Evolutionary conservation across 1,140 invertebrate genomes (phyloP), one percentile per base, ranked within the genome.

Genomic region (Caenorhabditis briggsae): DNA sequence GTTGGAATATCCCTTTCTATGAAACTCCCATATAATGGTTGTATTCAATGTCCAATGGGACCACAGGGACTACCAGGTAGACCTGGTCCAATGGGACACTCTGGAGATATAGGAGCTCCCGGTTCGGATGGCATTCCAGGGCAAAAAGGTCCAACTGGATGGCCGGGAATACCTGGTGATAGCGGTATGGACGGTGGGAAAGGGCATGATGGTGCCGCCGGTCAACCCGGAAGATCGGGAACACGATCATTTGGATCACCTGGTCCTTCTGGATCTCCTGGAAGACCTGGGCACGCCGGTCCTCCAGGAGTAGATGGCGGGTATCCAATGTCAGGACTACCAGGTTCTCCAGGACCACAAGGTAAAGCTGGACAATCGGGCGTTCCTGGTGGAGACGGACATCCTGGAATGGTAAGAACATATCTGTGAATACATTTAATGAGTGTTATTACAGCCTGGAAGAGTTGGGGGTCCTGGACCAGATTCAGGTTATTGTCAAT

Each of bases 21-120:
- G 65, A 61, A 78, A 20, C 58, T 58, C 25, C 48, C 48, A n/a
- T 55, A 86, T 53, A 86, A 86, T 46, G 84, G 70, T 9, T 86
- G 84, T 46, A 86, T 78, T 43, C 84, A 86, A 61, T 86, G 84
- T 70, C 84, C 84, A 43, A 82, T 86, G 64, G 84, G 84, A 18
- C 65, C 25, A 25, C 84, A 70, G n/a, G 84, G 84, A 58, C 6
- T 46, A 46, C 84, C 84, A 6, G 84, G 84, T 11, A 33, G 25
- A 20, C 46, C 50, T 56, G 84, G 84, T 14, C 20, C 25, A 56
- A 70, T 58, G 46, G 84, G 84, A 50, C 61, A 58, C 50, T n/a
- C 64, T 6, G 84, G 84, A 33, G 58, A 55, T 43, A 58, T 12
- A 5, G 84, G 84, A 23, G 50, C 2, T 2, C 12, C 84, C 11